phyloP scores from a whole-genome alignment of 2,888 invertebrate species.

The Epsilonema sp. region DNA sequence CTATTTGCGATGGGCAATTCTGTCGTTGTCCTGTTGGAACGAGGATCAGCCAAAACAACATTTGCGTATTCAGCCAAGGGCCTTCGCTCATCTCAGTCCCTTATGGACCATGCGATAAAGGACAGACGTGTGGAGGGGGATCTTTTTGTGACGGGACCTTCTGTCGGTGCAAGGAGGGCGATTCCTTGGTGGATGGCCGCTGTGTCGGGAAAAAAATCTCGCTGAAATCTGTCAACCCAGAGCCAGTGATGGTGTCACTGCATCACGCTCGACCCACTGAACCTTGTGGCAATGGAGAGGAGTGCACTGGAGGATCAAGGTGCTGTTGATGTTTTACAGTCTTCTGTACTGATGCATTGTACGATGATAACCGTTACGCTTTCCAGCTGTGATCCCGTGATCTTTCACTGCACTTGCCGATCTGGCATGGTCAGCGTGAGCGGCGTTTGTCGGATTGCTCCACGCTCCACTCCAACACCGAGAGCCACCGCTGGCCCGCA shows the following conservation, averaged over 20 bases:
- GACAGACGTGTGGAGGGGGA: background rate
- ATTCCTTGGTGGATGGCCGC: background rate
- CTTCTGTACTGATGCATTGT: too few species aligned
- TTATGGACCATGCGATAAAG: background rate
- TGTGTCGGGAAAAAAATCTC: too few species aligned
- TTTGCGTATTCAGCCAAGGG: background rate
- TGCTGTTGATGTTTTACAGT: too few species aligned
- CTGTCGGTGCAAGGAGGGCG: conserved; percentile 3
- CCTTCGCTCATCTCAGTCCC: background rate
- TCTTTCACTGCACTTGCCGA: background rate
- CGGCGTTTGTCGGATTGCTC: too few species aligned
- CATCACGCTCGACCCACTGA: conserved; percentile 20
- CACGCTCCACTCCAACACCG: too few species aligned
- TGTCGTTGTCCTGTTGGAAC: background rate
- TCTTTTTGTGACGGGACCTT: background rate
- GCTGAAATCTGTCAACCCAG: too few species aligned
- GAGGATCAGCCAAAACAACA: background rate
- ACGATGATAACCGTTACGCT: too few species aligned
- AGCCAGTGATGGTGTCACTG: background rate
- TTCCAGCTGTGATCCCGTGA: too few species aligned
- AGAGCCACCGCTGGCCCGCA: conserved; percentile 17
- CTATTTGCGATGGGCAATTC: background rate
- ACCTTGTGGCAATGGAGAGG: conserved; percentile 18
- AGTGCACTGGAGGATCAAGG: conserved; percentile 16
- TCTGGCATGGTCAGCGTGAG: background rate